phyloP scores from a whole-genome alignment of 2,888 invertebrate genomes.

The Ctena decussata region DNA sequence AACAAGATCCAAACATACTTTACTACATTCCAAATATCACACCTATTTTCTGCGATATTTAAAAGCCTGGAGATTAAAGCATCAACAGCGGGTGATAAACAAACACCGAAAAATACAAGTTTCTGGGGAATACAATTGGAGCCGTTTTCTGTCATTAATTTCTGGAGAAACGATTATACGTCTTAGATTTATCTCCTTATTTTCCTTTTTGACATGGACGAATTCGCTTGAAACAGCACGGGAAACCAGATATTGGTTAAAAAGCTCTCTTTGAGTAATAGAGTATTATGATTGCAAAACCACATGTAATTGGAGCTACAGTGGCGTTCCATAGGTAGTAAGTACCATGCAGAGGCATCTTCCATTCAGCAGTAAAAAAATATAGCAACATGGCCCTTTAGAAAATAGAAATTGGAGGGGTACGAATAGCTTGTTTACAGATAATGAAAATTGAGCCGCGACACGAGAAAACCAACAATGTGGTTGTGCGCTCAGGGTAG shows the following conservation, averaged over 20 bases:
- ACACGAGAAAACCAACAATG: no score
- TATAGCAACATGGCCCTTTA: no score
- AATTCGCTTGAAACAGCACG: conserved; percentile 69
- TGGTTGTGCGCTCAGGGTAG: no score
- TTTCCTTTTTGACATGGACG: conserved; percentile 66
- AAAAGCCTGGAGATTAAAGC: not conserved
- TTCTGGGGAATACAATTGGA: conserved; percentile 65
- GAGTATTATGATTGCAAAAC: conserved; percentile 30
- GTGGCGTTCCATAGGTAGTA: not conserved
- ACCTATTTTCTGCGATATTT: not conserved
- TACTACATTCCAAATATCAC: no score
- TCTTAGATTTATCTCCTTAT: conserved; percentile 67
- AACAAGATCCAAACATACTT: no score
- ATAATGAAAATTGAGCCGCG: no score
- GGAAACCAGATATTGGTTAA: conserved; percentile 63
- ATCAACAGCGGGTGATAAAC: conserved; percentile 9
- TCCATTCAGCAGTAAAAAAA: no score
- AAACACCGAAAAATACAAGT: conserved; percentile 42
- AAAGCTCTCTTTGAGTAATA: conserved; percentile 63
- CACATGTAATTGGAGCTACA: conserved; percentile 8
- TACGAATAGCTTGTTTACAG: no score
- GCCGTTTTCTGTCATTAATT: conserved; percentile 61
- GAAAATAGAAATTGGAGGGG: no score
- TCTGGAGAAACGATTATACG: conserved; percentile 62
- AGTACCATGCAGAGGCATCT: no score